Evolutionary conservation across 2,113 vertebrate genomes (phyloP).

Genomic region (Pipa parva): DNA sequence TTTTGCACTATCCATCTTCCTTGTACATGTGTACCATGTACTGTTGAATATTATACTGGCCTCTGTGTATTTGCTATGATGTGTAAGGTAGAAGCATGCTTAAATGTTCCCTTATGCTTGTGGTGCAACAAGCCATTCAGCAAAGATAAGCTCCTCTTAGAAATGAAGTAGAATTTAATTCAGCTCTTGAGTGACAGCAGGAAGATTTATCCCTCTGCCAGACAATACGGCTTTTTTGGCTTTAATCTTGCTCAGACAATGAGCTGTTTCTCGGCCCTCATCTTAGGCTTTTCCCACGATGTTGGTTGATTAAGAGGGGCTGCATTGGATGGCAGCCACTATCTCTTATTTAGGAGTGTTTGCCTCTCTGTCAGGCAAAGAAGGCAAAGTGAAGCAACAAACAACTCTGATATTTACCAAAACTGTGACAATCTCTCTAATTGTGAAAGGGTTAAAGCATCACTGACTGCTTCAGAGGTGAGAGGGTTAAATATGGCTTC

Average conservation of each 20-base stretch:
- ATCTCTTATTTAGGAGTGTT: constrained; percentile 79
- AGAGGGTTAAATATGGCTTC: too few relatives aligned
- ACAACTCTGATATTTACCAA: neutral
- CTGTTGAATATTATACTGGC: constrained; percentile 50
- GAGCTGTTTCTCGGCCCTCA: constrained; percentile 78
- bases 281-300: constrained; percentile 96
- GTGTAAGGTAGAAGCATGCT: constrained; percentile 77
- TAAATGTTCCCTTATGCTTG: constrained; percentile 82
- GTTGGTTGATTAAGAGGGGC: constrained; percentile 83
- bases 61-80: constrained; percentile 79
- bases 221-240: constrained; percentile 95
- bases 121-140: constrained; percentile 94
- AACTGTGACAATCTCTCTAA: neutral
- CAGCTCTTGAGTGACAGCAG: constrained; percentile 97
- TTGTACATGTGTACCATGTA: constrained; percentile 52
- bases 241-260: constrained; percentile 98
- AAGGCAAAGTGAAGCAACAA: constrained; percentile 41
- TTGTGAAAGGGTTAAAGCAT: neutral
- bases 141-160: constrained; percentile 98
- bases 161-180: constrained; percentile 95
- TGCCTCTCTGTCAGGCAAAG: constrained; percentile 64
- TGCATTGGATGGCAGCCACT: constrained; percentile 83
- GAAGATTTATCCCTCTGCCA: constrained; percentile 94
- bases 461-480: neutral
- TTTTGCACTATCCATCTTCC: constrained; percentile 62